Evolutionary conservation across 1,140 invertebrate species (phyloP).

Genomic region (Campoletis sonorensis): DNA sequence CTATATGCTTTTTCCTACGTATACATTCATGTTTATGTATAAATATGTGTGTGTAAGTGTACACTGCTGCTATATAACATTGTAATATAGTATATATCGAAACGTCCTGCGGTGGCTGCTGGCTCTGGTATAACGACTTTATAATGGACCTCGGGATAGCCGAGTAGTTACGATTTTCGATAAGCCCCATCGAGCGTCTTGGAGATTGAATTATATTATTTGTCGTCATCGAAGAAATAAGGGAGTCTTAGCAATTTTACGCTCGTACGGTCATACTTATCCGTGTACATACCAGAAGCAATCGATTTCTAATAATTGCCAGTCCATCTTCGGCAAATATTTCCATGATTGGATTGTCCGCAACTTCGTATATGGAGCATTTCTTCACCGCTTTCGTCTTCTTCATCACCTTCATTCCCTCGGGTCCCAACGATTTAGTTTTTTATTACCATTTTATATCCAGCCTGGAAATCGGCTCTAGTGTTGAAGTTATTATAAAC

Average conservation of each 20-base stretch:
- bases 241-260: slow-evolving; percentile 7
- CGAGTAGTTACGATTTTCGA: slow-evolving; percentile 40
- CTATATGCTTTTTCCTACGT: not conserved
- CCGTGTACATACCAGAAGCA: slow-evolving; percentile 1
- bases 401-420: too few species aligned
- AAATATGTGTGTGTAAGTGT: not conserved
- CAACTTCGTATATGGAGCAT: not conserved
- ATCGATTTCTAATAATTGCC: not conserved
- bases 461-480: too few species aligned
- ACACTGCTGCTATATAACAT: slow-evolving; percentile 27
- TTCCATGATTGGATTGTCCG: not conserved
- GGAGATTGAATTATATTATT: slow-evolving; percentile 47
- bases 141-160: slow-evolving; percentile 58
- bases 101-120: slow-evolving; percentile 54
- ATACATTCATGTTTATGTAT: not conserved
- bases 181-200: slow-evolving; percentile 31
- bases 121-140: slow-evolving; percentile 62
- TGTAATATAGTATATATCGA: slow-evolving; percentile 58
- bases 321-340: slow-evolving; percentile 3
- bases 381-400: not conserved
- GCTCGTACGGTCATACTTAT: not conserved
- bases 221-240: slow-evolving; percentile 17
- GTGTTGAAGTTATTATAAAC: too few species aligned
- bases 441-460: too few species aligned
- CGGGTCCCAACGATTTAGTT: too few species aligned